A percentile compares a stretch with the other conserved stretches of the same genome.
Conservation (phyloP, 2,113 vertebrate genomes). For the Aspidoscelis tigris region DNA sequence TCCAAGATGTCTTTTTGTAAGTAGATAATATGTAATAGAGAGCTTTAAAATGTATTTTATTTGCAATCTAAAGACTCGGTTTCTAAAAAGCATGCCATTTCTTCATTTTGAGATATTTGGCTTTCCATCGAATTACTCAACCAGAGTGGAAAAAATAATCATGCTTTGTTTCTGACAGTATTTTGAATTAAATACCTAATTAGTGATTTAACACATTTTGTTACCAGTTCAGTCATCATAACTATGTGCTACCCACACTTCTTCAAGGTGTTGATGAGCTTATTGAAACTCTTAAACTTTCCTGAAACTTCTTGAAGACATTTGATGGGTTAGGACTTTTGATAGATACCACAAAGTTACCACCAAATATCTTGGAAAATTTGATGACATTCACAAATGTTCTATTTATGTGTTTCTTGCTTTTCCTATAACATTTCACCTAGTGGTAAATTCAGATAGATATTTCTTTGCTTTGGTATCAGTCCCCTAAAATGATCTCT, state of each 20-base stretch:
- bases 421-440: too few species aligned
- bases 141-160: background rate
- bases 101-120: background rate
- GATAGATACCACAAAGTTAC: background rate
- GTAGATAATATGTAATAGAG: background rate
- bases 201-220: conserved; percentile 6
- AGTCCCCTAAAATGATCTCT: too few species aligned
- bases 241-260: background rate
- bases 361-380: background rate
- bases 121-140: background rate
- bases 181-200: background rate
- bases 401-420: too few species aligned
- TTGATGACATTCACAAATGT: too few species aligned
- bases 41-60: background rate
- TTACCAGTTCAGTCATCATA: background rate
- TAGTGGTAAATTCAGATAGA: too few species aligned
- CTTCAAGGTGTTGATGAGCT: background rate
- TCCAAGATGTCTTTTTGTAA: background rate
- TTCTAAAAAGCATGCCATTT: background rate
- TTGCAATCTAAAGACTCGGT: background rate
- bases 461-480: too few species aligned
- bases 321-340: background rate
- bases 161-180: background rate
- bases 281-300: background rate
- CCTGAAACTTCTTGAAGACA: background rate